Base-by-base conservation (phyloP, 2,113 vertebrate genomes). In the Amblyornis subalaris region DNA sequence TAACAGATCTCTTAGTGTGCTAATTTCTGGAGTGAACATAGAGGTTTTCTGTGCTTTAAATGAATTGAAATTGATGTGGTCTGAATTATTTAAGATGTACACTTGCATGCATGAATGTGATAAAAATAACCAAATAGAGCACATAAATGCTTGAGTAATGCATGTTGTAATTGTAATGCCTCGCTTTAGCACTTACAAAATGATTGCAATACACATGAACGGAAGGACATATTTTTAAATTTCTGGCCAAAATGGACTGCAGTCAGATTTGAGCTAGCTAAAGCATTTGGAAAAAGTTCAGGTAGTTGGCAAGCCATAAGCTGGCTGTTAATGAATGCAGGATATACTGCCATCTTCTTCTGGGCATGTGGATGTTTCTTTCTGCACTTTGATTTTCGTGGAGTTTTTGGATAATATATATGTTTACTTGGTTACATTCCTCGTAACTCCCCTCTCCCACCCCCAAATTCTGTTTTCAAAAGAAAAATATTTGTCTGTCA, bases 201-300 rank as follows among this genome's bases (percentile, higher is more conserved):
- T 92, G 44, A 89, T 94, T 77, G 80, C 81, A 76, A 38, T 94
- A 38, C 78, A 76, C 70, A 65, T 70, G 91, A 93, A 85, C 18
- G 58, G 91, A 96, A 94, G 87, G 86, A 74, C 89, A 42, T 87
- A 78, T 89, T 94, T 96, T 92, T 23, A 92, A 85, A 69, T 76
- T 66, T 65, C 54, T 5, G 7, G 85, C 93, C 94, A 96, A 95
- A 87, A 93, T 95, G 96, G 95, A 95, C 81, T 73, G 55, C 51
- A 85, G 81, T 95, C 96, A 92, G 93, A 88, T 92, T 61, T 70
- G 61, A 94, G 83, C 79, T 94, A 69, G 88, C 76, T 92, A 38
- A 90, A 93, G 82, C 64, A 55, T 77, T 95, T 96, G 93, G 95
- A 96, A 90, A 28, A 83, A 54, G 36, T 90, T 96, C 82, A 92